Conservation (phyloP, 2,113 vertebrate genomes). For the Pagrus major region DNA sequence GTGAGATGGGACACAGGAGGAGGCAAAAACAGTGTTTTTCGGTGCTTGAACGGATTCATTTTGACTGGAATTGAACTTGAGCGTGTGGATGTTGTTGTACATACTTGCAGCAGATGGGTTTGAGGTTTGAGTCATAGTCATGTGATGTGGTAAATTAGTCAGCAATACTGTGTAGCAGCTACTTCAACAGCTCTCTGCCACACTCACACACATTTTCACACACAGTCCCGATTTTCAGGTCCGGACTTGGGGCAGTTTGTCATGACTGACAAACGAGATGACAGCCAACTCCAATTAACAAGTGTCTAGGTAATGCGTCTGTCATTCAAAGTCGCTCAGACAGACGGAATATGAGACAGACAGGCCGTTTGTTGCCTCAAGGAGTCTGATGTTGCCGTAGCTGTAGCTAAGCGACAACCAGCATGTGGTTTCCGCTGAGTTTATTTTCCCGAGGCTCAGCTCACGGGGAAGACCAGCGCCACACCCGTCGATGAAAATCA, state of each 20-base stretch:
- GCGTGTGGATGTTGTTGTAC: slow-evolving; percentile 24
- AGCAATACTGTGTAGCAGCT: slow-evolving; percentile 20
- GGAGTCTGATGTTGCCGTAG: slow-evolving; percentile 15
- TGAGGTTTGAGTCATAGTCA: slow-evolving; percentile 48
- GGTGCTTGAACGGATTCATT: background rate
- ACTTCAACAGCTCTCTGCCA: background rate
- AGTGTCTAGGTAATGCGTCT: slow-evolving; percentile 20
- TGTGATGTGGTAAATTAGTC: slow-evolving; percentile 44
- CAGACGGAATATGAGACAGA: slow-evolving; percentile 47
- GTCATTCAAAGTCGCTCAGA: slow-evolving; percentile 44
- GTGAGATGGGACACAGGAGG: slow-evolving; percentile 11
- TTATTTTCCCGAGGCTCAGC: slow-evolving; percentile 44
- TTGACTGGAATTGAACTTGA: background rate
- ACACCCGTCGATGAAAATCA: slow-evolving; percentile 35
- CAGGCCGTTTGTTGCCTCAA: slow-evolving; percentile 39
- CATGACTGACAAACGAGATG: slow-evolving; percentile 35
- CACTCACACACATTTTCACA: background rate
- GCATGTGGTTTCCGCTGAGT: slow-evolving; percentile 14
- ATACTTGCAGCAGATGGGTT: slow-evolving; percentile 36
- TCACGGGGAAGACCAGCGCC: background rate
- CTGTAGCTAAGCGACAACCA: slow-evolving; percentile 25
- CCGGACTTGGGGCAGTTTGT: slow-evolving; percentile 4
- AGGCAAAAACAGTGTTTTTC: slow-evolving; percentile 19
- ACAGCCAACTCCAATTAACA: slow-evolving; percentile 38
- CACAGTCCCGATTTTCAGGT: slow-evolving; percentile 20